Percentiles rank a stretch among this genome's conserved stretches.
These are phyloP conservation scores for Ctena decussata DNA, from an alignment of 2,888 invertebrate species.

Conservation along the genomic window DNA sequence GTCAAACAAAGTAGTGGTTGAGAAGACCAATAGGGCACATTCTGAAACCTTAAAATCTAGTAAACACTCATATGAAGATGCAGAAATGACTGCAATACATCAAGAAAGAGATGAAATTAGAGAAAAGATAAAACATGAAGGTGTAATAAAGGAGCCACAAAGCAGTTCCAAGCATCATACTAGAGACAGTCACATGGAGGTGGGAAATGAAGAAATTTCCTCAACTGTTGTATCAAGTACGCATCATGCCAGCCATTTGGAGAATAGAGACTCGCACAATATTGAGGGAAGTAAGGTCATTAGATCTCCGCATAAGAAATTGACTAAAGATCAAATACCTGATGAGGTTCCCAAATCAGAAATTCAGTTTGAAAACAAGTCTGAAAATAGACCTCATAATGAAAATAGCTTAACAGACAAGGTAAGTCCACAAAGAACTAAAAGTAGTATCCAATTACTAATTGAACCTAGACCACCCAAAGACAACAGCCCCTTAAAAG, in stretches of 20 bases:
- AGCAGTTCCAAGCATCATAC: background rate
- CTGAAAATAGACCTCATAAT: background rate
- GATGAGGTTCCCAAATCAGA: background rate
- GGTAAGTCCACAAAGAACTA: background rate
- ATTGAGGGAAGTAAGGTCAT: background rate
- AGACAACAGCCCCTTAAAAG: conserved; percentile 20
- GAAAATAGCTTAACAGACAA: background rate
- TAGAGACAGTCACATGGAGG: background rate
- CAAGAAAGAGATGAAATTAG: background rate
- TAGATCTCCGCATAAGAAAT: conserved; percentile 4
- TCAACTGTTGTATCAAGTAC: background rate
- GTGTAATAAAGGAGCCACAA: background rate
- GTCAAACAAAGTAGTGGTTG: background rate
- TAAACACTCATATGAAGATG: background rate
- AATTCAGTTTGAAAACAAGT: background rate
- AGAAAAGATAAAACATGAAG: background rate
- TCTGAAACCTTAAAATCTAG: background rate
- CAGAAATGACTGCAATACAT: background rate
- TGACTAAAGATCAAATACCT: background rate
- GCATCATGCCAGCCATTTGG: background rate
- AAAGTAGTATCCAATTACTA: background rate
- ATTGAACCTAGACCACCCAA: conserved; percentile 12
- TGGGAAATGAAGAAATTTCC: background rate
- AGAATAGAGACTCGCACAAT: background rate
- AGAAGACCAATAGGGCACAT: background rate